A percentile compares a stretch with the other conserved stretches of the same genome.
These are phyloP conservation scores for Lordiphosa fenestrarum DNA, from an alignment of 2,888 invertebrate species.

Conservation along the genomic window DNA sequence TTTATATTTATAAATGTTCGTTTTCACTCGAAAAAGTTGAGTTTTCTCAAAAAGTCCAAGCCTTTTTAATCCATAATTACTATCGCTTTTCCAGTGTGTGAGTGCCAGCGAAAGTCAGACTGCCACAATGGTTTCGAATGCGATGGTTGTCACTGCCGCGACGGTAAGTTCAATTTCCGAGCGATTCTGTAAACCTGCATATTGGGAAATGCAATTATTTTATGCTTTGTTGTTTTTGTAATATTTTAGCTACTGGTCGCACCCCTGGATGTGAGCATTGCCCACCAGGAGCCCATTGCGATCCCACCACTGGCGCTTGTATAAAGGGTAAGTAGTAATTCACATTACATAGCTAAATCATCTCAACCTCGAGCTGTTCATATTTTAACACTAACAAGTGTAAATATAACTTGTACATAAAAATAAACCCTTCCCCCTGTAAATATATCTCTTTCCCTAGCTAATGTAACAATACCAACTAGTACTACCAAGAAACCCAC, in stretches of 20 bases:
- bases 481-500: slow-evolving; percentile 73
- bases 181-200: background rate
- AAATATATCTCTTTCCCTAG: slow-evolving; percentile 79
- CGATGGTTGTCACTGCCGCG: slow-evolving; percentile 86
- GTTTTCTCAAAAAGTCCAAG: too few species aligned
- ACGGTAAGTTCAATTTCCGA: slow-evolving; percentile 81
- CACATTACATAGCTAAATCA: background rate
- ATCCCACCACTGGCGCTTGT: slow-evolving; percentile 90
- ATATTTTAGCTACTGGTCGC: slow-evolving; percentile 63
- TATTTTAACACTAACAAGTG: slow-evolving; percentile 55
- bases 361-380: slow-evolving; percentile 1
- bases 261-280: slow-evolving; percentile 87
- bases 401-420: slow-evolving; percentile 62
- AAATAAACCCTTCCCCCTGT: slow-evolving; percentile 75
- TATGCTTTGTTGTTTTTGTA: slow-evolving; percentile 1
- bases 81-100: slow-evolving; percentile 58
- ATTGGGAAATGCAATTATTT: background rate
- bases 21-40: too few species aligned
- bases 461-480: slow-evolving; percentile 79
- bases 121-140: slow-evolving; percentile 84
- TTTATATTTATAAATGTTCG: too few species aligned
- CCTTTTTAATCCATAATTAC: background rate
- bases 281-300: slow-evolving; percentile 88
- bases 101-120: slow-evolving; percentile 86
- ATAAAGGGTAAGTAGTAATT: slow-evolving; percentile 86